Percentiles rank a stretch among this genome's conserved stretches.
Conservation (phyloP, 2,888 invertebrate genomes). For the Mythimna impura region DNA sequence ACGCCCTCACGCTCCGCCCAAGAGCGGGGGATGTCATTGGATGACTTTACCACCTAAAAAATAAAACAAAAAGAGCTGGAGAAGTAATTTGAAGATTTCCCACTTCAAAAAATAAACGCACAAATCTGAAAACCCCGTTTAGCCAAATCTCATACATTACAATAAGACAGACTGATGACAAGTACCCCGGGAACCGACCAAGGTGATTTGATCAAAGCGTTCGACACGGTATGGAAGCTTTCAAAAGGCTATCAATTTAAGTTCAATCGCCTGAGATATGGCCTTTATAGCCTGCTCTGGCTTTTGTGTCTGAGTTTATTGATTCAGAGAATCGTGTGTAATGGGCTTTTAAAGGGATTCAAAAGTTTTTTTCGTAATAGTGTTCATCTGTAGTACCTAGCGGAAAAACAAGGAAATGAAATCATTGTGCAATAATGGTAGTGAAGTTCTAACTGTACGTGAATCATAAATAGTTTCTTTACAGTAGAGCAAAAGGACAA, state of each 20-base stretch:
- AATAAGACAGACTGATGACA: conserved; percentile 46
- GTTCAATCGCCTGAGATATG: conserved; percentile 50
- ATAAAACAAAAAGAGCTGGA: too few species aligned
- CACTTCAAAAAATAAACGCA: too few species aligned
- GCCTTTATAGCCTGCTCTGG: conserved; percentile 42
- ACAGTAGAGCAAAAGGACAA: too few species aligned
- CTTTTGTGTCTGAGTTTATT: conserved; percentile 52
- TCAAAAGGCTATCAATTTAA: conserved; percentile 55
- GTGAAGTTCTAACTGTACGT: too few species aligned
- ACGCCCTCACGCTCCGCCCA: too few species aligned
- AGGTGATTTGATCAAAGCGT: conserved; percentile 58
- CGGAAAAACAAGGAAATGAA: neutral
- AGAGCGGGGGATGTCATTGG: too few species aligned
- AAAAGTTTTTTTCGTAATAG: conserved; percentile 18
- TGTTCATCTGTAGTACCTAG: neutral
- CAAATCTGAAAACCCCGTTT: neutral
- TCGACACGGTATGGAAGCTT: conserved; percentile 35
- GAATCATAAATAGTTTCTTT: too few species aligned
- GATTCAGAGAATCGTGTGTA: conserved; percentile 33
- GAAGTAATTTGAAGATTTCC: too few species aligned
- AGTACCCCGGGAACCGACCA: conserved; percentile 34
- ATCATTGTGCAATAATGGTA: neutral
- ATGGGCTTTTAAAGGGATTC: conserved; percentile 28
- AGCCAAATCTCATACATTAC: conserved; percentile 33
- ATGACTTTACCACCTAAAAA: too few species aligned